phyloP scores from a whole-genome alignment of 1,140 invertebrate species.

The Dryas iulia region DNA sequence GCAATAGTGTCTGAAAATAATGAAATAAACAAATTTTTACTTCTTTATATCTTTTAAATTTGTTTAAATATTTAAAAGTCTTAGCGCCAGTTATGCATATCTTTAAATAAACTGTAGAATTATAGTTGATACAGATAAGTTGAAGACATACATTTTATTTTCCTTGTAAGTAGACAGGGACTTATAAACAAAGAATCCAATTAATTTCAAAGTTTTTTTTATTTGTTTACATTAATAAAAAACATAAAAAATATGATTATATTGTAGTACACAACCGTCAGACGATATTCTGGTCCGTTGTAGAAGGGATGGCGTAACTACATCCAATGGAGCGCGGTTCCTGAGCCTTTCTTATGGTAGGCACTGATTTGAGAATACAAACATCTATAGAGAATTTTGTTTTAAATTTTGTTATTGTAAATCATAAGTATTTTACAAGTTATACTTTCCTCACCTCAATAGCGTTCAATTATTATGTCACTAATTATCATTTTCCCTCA shows the following conservation, averaged over 20 bases:
- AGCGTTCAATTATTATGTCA: no score
- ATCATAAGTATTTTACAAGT: no score
- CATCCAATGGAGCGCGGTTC: constrained; percentile 73
- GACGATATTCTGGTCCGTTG: constrained; percentile 38
- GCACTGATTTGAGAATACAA: constrained; percentile 61
- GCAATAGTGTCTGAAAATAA: no score
- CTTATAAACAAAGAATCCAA: neutral
- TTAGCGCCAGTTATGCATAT: no score
- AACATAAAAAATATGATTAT: neutral
- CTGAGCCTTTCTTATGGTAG: constrained; percentile 67
- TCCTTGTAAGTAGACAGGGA: neutral
- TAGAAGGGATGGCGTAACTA: constrained; percentile 59
- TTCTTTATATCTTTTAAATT: no score
- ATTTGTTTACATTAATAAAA: neutral
- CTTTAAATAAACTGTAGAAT: neutral
- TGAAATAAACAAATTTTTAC: no score
- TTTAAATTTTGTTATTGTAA: no score
- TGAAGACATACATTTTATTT: neutral
- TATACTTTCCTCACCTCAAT: no score
- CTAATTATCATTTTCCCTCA: no score
- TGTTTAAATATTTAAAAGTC: no score
- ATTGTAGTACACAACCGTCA: neutral
- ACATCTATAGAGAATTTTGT: constrained; percentile 37
- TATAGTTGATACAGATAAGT: neutral
- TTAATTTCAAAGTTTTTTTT: no score